Conservation (phyloP, 1,140 invertebrate genomes). For the Drosophila lacteicornis region DNA sequence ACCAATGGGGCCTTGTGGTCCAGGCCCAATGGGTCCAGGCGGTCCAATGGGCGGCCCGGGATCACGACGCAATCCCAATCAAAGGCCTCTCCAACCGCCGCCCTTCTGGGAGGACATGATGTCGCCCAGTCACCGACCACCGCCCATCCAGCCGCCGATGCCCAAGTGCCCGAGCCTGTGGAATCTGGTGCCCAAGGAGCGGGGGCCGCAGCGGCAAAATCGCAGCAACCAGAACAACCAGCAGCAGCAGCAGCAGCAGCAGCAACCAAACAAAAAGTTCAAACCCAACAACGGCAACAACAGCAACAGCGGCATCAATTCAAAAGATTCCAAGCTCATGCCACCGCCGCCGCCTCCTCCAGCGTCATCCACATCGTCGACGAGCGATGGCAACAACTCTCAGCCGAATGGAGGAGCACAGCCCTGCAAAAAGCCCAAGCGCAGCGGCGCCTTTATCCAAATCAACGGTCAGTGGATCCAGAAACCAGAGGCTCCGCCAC, state of each 20-base stretch:
- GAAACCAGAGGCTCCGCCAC: constrained; percentile 64
- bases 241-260: constrained; percentile 26
- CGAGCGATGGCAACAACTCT: constrained; percentile 8
- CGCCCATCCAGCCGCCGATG: constrained; percentile 73
- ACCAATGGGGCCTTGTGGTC: constrained; percentile 12
- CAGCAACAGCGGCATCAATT: constrained; percentile 15
- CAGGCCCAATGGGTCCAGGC: constrained; percentile 20
- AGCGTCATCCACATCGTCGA: background rate
- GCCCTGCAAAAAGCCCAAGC: constrained; percentile 59
- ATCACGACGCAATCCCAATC: constrained; percentile 16
- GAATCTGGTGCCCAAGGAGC: constrained; percentile 69
- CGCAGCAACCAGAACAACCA: constrained; percentile 24
- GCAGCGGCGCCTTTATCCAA: constrained; percentile 55
- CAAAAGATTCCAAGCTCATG: constrained; percentile 53
- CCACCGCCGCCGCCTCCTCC: constrained; percentile 61
- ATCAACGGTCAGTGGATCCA: constrained; percentile 69
- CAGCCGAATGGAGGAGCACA: constrained; percentile 16
- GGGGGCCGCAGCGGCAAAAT: constrained; percentile 26
- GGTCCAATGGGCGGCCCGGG: constrained; percentile 21
- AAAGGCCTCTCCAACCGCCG: constrained; percentile 63
- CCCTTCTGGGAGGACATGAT: constrained; percentile 79
- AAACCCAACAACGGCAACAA: constrained; percentile 35
- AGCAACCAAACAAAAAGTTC: constrained; percentile 56
- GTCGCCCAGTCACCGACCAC: constrained; percentile 55
- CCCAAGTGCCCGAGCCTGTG: constrained; percentile 70